Evolutionary conservation across 2,113 vertebrate species (phyloP).

Genomic region (Ia io): DNA sequence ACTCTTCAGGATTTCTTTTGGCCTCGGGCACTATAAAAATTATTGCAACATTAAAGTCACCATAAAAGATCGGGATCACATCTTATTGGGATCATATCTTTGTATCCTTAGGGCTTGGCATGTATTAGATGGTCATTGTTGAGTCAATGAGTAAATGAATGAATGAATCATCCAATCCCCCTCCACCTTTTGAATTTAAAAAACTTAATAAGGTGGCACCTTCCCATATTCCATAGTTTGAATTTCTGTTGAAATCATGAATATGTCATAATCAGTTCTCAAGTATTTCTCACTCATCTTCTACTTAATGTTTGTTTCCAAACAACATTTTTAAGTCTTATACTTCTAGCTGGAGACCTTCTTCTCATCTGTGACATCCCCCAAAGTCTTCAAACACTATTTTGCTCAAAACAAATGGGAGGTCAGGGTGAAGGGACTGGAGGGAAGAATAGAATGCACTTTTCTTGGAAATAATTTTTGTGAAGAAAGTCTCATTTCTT

Average conservation of each 20-base stretch:
- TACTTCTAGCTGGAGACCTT: not conserved
- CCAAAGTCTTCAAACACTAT: not conserved
- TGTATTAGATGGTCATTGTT: fast-evolving
- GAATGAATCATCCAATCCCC: fast-evolving
- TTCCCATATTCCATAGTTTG: fast-evolving
- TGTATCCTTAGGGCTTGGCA: not conserved
- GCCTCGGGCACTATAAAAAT: not conserved
- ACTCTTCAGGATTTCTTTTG: not conserved
- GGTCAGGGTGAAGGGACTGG: not conserved
- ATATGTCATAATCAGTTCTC: fast-evolving
- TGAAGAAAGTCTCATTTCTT: not conserved
- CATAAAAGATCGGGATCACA: fast-evolving
- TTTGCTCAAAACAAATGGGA: not conserved
- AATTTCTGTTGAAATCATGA: not conserved
- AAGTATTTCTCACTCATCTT: not conserved
- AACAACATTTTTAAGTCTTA: not conserved
- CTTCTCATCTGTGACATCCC: not conserved
- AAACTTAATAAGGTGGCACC: fast-evolving
- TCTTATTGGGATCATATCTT: no score
- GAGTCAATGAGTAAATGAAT: not conserved
- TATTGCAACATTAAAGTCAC: fast-evolving
- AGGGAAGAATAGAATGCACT: fast-evolving
- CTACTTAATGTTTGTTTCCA: not conserved
- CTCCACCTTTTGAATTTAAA: not conserved
- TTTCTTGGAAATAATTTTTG: not conserved